Evolutionary conservation across 2,888 invertebrate species (phyloP).

Genomic region (Andrena fulva): DNA sequence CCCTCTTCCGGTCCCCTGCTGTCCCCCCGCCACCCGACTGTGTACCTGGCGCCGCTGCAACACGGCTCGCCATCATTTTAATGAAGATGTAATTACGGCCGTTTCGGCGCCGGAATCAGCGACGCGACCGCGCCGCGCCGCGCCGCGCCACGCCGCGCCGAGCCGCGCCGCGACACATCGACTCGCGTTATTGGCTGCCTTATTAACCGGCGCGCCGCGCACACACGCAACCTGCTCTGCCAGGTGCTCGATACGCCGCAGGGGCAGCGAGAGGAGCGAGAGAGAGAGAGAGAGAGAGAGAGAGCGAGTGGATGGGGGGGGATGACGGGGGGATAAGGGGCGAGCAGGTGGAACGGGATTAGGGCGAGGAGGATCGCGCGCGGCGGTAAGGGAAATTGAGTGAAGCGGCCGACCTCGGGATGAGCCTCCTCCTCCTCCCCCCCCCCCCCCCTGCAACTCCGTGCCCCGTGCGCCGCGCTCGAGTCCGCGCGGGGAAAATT

Average conservation of each 20-base stretch:
- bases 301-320: not conserved
- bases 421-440: not conserved
- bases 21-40: conserved; percentile 16
- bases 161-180: conserved; percentile 71
- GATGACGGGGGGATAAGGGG: not conserved
- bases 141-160: conserved; percentile 49
- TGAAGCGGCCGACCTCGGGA: conserved; percentile 34
- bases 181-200: conserved; percentile 81
- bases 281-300: not conserved
- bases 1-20: not conserved
- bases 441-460: not conserved
- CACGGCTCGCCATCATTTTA: conserved; percentile 80
- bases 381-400: conserved; percentile 49
- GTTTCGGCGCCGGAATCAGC: conserved; percentile 80
- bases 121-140: conserved; percentile 66
- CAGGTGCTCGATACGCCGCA: conserved; percentile 38
- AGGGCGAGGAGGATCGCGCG: conserved; percentile 14
- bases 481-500: conserved; percentile 46
- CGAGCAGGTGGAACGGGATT: not conserved
- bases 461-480: not conserved
- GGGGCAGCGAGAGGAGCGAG: conserved; percentile 6
- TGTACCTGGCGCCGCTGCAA: conserved; percentile 67
- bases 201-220: conserved; percentile 75
- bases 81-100: conserved; percentile 84
- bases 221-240: conserved; percentile 46